phyloP scores from a whole-genome alignment of 2,113 vertebrate species.

The Procavia capensis region DNA sequence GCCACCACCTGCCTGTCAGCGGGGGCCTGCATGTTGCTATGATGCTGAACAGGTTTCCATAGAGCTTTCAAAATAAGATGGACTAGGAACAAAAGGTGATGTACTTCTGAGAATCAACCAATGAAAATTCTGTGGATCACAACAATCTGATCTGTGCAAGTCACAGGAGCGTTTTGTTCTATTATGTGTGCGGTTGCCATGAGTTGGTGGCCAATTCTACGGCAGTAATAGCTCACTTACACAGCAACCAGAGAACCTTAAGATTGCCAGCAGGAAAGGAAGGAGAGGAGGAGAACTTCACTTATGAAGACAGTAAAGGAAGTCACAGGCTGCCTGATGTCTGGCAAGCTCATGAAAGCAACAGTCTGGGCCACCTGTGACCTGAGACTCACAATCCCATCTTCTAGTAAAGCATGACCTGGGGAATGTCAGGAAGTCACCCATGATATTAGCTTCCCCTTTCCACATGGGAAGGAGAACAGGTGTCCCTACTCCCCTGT shows the following conservation, averaged over 20 bases:
- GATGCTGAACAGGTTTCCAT: not conserved
- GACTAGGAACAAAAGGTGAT: not conserved
- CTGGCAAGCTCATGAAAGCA: not conserved
- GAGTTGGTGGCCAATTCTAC: not conserved
- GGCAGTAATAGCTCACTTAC: not conserved
- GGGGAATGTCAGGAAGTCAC: not conserved
- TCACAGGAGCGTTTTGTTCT: not conserved
- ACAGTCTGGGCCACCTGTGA: not conserved
- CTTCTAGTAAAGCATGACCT: not conserved
- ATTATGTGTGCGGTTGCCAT: not conserved
- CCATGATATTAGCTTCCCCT: rapidly evolving
- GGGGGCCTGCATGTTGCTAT: no score
- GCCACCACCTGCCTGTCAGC: no score
- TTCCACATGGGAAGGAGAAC: not conserved
- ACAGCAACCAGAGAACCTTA: not conserved
- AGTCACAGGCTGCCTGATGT: not conserved
- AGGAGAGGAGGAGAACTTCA: not conserved
- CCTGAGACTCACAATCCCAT: not conserved
- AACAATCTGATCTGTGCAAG: not conserved
- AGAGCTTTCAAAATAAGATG: not conserved
- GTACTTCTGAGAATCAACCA: not conserved
- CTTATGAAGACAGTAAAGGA: not conserved
- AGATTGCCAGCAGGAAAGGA: not conserved
- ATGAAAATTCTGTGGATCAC: not conserved
- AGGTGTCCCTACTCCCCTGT: constrained; percentile 19